Evolutionary conservation across 2,113 vertebrate species (phyloP), one percentile per base, ranked within the genome.

Genomic region (Platysteira castanea): DNA sequence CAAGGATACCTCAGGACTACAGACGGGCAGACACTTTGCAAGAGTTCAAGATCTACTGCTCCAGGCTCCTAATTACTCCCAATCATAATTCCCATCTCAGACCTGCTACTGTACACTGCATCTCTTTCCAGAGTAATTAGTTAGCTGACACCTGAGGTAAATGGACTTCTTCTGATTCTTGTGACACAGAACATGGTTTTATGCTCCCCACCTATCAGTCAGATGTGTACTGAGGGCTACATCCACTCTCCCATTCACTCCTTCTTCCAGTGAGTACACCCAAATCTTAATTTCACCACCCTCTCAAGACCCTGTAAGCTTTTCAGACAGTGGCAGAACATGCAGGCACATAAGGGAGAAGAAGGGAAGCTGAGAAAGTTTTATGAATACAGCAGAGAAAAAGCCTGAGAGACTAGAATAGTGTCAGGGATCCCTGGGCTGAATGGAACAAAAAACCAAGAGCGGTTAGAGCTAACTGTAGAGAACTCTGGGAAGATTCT

Each of bases 191-290:
- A 42, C 27, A 74, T 0, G 5, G 31, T 52, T 91, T 93, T 56
- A 94, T 53, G 15, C n/a, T 82, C 23, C 47, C 4, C 13, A 49
- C 0, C 0, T 9, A 5, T 20, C 37, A 52, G 33, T n/a, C 50
- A 44, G 35, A 22, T 56, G 41, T 44, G 35, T 73, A 44, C 6
- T 11, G 10, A 30, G 23, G 49, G 50, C 64, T 63, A 23, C 0
- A 0, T 28, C 84, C 22, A 22, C 59, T n/a, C 28, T 74, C 64
- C 54, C 46, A 28, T 54, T 37, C 35, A n/a, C 30, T 59, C 52
- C 13, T 82, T 57, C 26, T 47, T 75, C 11, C 27, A 68, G 30
- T 8, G 11, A 50, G 13, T 53, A 61, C 17, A 53, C 41, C 52
- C 7, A 49, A 46, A 33, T 79, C 21, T 60, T 19, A 15, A 9